Percentiles rank a stretch among this genome's conserved stretches.
phyloP scores from a whole-genome alignment of 2,888 invertebrate genomes.

The Eudasyphora cyanicolor region DNA sequence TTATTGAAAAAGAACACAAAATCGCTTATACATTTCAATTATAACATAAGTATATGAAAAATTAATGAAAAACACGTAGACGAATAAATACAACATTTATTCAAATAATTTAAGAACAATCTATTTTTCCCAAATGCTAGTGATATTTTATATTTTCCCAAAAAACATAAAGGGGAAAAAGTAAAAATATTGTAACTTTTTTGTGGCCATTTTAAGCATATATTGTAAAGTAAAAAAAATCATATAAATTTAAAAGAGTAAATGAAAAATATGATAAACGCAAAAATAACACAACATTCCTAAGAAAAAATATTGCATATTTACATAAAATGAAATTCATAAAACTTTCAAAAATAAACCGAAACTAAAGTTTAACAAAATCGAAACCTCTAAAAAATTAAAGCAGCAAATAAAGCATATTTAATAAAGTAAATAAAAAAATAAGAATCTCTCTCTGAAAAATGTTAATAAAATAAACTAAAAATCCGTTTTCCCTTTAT shows the following conservation, averaged over 20 bases:
- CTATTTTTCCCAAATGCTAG: constrained; percentile 27
- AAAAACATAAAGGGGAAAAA: not conserved
- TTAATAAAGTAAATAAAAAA: constrained; percentile 5
- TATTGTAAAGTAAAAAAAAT: not conserved
- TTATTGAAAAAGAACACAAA: too few species aligned
- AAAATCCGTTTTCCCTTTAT: not conserved
- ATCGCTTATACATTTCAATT: not conserved
- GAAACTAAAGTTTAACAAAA: not conserved
- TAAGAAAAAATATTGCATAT: constrained; percentile 24
- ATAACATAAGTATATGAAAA: not conserved
- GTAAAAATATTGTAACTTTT: constrained; percentile 11
- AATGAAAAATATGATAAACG: constrained; percentile 14
- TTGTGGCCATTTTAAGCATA: constrained; percentile 40
- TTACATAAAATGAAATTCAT: constrained; percentile 21
- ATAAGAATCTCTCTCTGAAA: not conserved
- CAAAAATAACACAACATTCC: constrained; percentile 7
- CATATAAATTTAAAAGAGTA: not conserved
- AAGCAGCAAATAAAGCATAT: not conserved
- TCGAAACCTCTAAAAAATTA: not conserved
- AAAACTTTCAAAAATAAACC: constrained; percentile 30
- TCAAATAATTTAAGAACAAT: constrained; percentile 9
- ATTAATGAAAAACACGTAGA: not conserved
- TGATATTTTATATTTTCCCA: constrained; percentile 36
- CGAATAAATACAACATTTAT: not conserved
- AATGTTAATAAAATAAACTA: constrained; percentile 9